Evolutionary conservation across 2,113 vertebrate species (phyloP), one percentile per base, ranked within the genome.

Genomic region (Abramis brama): DNA sequence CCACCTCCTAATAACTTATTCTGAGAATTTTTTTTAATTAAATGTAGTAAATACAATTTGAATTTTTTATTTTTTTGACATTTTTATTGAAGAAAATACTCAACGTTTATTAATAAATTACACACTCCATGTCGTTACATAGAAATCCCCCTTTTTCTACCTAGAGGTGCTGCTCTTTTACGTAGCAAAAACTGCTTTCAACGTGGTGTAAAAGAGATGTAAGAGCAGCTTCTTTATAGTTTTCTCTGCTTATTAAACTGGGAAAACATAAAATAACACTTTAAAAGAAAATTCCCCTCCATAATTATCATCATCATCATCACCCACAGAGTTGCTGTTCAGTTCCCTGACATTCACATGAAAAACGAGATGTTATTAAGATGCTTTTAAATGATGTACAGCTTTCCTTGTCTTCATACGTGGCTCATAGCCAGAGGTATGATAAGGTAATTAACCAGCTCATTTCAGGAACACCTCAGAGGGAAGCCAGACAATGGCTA

Each of bases 381-480:
- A 74, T n/a, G 71, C 75, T 74, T 70, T 47, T 12, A 50, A 86
- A 82, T 7, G 13, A 74, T n/a, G 30, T 81, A 74, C 71, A 62
- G 50, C 60, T 30, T 71, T 45, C 64, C 68, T 57, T 8, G 19
- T 57, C 55, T 57, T 79, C 71, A 57, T 85, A 62, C 64, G 85
- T 94, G 93, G 94, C 94, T 92, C 80, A 71, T 91, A 91, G 94
- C 95, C 95, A 94, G 92, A 91, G 90, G 93, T 93, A 91, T 93
- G 93, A 93, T 94, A 93, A 93, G 93, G 95, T 95, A 95, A 95
- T 95, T 94, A 96, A 95, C 94, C 94, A 94, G 89, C 94, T 94
- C 91, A 91, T 93, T 93, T 94, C 93, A 92, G 92, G 89, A 90
- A 92, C 88, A 93, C 93, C 94, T 94, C 94, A 81, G 91, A 95